Conservation (phyloP, 2,888 invertebrate genomes). For the Pemphredon lugubris region DNA sequence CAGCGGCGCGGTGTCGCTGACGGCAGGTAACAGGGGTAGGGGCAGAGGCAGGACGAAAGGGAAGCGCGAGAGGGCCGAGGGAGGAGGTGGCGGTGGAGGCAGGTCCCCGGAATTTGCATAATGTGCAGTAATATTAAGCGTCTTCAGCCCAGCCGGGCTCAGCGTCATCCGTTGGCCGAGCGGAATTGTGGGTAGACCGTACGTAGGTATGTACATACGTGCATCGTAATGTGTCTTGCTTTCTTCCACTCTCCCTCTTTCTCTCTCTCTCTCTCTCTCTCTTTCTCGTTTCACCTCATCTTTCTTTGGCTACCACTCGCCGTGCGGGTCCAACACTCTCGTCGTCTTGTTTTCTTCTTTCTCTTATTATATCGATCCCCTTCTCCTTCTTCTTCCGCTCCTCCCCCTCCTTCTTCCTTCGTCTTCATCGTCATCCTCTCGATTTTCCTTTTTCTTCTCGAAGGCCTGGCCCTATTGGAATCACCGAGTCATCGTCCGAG, state of each 20-base stretch:
- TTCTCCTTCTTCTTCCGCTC: conserved; percentile 27
- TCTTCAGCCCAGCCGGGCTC: conserved; percentile 65
- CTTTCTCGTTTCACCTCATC: conserved; percentile 2
- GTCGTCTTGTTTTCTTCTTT: conserved; percentile 6
- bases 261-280: neutral
- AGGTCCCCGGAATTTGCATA: conserved; percentile 66
- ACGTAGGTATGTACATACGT: conserved; percentile 44
- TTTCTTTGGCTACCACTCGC: neutral
- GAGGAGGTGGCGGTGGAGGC: conserved; percentile 22
- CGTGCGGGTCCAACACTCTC: neutral
- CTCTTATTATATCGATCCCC: conserved; percentile 29
- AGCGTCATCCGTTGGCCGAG: conserved; percentile 66
- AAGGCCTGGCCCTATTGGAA: neutral
- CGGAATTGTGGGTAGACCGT: conserved; percentile 65
- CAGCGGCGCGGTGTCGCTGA: no score
- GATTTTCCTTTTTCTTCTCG: neutral
- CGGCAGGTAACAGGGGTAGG: no score
- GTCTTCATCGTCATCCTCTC: neutral
- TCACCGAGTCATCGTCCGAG: conserved; percentile 28
- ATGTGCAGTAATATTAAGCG: conserved; percentile 71
- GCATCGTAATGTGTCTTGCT: conserved; percentile 17
- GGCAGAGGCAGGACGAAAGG: conserved; percentile 3
- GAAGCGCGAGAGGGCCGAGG: conserved; percentile 19
- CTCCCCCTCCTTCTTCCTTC: neutral
- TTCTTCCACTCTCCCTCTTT: conserved; percentile 1